Percentiles rank a stretch among this genome's conserved stretches.
Evolutionary conservation across 2,113 vertebrate genomes (phyloP).

Genomic region (Ictalurus punctatus): DNA sequence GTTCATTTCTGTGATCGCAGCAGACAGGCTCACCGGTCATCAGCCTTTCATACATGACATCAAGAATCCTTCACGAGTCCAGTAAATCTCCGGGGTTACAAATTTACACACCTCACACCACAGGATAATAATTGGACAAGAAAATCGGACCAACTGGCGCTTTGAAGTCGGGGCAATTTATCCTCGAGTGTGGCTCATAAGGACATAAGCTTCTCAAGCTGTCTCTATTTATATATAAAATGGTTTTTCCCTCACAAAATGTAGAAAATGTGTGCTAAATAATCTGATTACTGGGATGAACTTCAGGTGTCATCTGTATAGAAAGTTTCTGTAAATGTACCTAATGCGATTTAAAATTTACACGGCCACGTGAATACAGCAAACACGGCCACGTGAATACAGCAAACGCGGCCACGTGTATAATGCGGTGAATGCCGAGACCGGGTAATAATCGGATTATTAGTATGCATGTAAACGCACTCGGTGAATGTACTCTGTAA

Average conservation of each 20-base stretch:
- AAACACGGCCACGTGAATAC: not conserved
- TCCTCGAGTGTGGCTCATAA: not conserved
- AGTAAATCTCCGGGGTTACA: not conserved
- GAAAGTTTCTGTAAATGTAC: not conserved
- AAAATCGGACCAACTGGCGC: not conserved
- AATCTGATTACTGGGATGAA: not conserved
- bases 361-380: not conserved
- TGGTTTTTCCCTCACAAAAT: not conserved
- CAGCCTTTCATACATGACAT: not conserved
- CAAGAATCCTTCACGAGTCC: not conserved
- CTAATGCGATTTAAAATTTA: not conserved
- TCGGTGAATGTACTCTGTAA: not conserved
- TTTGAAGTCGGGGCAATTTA: not conserved
- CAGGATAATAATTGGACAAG: no score
- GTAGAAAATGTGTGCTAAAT: not conserved
- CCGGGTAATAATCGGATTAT: not conserved
- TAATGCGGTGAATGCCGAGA: not conserved
- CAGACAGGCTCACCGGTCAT: not conserved
- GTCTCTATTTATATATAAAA: not conserved
- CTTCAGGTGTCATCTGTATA: not conserved
- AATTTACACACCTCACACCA: not conserved
- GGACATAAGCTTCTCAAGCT: not conserved
- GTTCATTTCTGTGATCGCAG: no score
- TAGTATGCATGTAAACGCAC: slow-evolving; percentile 6
- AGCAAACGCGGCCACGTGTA: not conserved